Conservation (phyloP, 1,140 invertebrate genomes). For the Cotesia chilonis region DNA sequence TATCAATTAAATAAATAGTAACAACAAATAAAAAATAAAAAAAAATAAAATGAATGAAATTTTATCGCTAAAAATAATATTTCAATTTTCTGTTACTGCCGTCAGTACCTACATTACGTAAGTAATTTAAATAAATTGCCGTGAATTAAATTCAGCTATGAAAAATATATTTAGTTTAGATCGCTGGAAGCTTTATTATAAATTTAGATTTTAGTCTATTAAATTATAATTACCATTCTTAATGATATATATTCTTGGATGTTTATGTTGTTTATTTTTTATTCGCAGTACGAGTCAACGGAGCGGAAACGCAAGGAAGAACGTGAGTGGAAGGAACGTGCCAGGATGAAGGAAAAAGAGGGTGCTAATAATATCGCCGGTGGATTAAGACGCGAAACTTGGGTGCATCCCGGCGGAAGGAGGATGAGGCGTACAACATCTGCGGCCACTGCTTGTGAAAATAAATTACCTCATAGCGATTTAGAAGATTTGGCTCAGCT, state of each 20-base stretch:
- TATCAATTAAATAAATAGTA: conserved; percentile 17
- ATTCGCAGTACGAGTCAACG: conserved; percentile 77
- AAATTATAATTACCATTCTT: no score
- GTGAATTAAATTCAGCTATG: conserved; percentile 47
- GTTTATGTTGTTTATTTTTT: conserved; percentile 29
- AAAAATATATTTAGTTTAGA: conserved; percentile 41
- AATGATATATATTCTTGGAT: no score
- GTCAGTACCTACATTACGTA: conserved; percentile 73
- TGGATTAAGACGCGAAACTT: conserved; percentile 76
- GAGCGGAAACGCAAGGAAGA: conserved; percentile 78
- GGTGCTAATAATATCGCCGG: conserved; percentile 60
- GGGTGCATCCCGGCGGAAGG: conserved; percentile 81
- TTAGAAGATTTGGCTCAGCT: conserved; percentile 75
- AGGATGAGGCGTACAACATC: conserved; percentile 74
- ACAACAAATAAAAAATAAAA: conserved; percentile 11
- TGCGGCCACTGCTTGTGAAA: conserved; percentile 60
- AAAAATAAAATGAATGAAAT: conserved; percentile 11
- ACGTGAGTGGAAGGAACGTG: conserved; percentile 67
- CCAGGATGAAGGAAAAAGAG: conserved; percentile 70
- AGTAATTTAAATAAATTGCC: conserved; percentile 66
- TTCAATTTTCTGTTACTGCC: conserved; percentile 64
- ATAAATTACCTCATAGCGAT: conserved; percentile 65
- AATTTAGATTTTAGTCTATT: no score
- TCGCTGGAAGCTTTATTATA: no score
- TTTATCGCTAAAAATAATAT: conserved; percentile 46